Base-by-base conservation (phyloP, 2,888 invertebrate genomes). In the Acleris sparsana region DNA sequence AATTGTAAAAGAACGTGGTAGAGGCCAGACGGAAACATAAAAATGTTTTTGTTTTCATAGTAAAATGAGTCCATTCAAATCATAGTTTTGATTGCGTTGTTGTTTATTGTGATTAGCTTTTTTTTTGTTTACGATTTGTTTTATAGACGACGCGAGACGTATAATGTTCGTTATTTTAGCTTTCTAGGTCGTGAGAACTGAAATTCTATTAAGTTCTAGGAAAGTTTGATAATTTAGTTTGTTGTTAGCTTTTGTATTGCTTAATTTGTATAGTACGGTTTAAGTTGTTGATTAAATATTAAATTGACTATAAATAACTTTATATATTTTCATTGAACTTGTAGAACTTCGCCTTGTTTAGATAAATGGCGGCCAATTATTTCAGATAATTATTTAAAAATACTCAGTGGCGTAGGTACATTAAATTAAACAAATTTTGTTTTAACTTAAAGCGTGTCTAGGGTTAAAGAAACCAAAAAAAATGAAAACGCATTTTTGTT, bases 41-140 rank as follows among this genome's bases (percentile, higher is more conserved):
- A 65, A 66, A 66, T 66, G 62, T 66, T 66, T 52, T 62, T 66
- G 57, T 66, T 62, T 62, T 62, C 66, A 62, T 62, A 62, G 61
- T 66, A 66, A 62, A 66, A 62, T 53, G 61, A 66, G 52, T 61
- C 22, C 56, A 66, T 66, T 66, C 66, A 66, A 66, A 66, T 66
- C 61, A 62, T 66, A 66, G 61, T 57, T 66, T 44, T 66, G 66
- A 66, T 66, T 66, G 62, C 56, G 66, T 39, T 52, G 17, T 56
- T 48, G 62, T 66, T 65, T 66, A 62, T 66, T 66, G 48, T 57
- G 62, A 66, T 66, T 57, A 57, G 61, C 55, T 65, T 62, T 53
- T 64, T 56, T 61, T 62, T 51, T 43, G 53, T 58, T 44, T 20
- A 22, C 17, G 13, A 18, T 48, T 13, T 18, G 43, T 53, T 64